Base-by-base conservation (phyloP, 2,888 invertebrate species). In the Hyppa rectilinea region DNA sequence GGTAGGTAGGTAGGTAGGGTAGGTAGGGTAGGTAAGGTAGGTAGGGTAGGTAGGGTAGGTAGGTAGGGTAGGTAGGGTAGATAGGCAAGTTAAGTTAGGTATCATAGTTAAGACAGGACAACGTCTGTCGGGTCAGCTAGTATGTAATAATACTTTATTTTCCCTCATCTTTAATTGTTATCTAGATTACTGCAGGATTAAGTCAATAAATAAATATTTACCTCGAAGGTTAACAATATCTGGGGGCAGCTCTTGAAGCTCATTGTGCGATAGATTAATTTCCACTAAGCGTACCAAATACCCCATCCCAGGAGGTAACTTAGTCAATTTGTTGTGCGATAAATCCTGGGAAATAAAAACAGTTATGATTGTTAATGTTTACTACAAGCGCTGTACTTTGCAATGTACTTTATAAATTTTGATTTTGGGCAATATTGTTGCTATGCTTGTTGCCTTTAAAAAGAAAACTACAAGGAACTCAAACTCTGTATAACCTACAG, bases 151-250 rank as follows among this genome's bases (percentile, higher is more conserved):
- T n/a, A n/a, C n/a, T n/a, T n/a, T n/a, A n/a, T n/a, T n/a, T n/a
- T n/a, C n/a, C n/a, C n/a, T n/a, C n/a, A n/a, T n/a, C n/a, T n/a
- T n/a, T n/a, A n/a, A n/a, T n/a, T n/a, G n/a, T n/a, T n/a, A n/a
- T n/a, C n/a, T n/a, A n/a, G n/a, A n/a, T n/a, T n/a, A 75, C 4
- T 17, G 43, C 20, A 29, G 10, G 10, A 34, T 31, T 52, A 12
- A 43, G 9, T 4, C 2, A 52, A 34, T 47, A 20, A n/a, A 66
- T 56, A 17, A 93, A 92, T 67, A 53, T n/a, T 92, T 96, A 98
- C 98, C 98, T 96, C 98, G 96, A 92, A 98, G 96, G 92, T 97
- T 97, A 82, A 97, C 98, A 90, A 98, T 97, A 92, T 98, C 98
- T 72, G 97, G 97, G 49, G 98, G 98, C 85, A 98, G 92, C 89